Base-by-base conservation (phyloP, 1,140 invertebrate species). In the Aphis craccivora region DNA sequence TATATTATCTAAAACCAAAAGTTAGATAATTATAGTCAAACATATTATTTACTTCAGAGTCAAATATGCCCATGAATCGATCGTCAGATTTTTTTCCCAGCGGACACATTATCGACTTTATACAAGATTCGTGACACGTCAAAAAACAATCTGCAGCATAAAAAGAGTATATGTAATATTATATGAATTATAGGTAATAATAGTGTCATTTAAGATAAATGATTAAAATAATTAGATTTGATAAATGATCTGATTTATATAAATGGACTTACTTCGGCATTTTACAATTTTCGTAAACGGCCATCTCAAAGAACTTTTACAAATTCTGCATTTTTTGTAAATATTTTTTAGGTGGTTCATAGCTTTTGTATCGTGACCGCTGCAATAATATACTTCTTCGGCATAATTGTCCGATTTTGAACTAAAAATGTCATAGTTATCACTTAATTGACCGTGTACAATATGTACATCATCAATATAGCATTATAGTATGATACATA, bases 81-180 rank as follows among this genome's bases (percentile, higher is more conserved):
- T 45, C 84, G 40, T 18, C 25, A 86, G 40, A 30, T 86, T 86
- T 48, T 40, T 23, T 25, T 45, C 43, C 43, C 23, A 86, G 18
- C 3, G 84, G 84, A 2, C 84, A 86, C 25, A 25, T 86, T 43
- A 86, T 18, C 22, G 23, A 45, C 45, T 86, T 86, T 25, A 86
- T 43, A 86, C 84, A 86, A 45, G 43, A 45, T 25, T 86, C 23
- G 18, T 86, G 84, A 14, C 84, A 48, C 9, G 37, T 86, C 84
- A 86, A 86, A 40, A 86, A 86, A 86, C 84, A 86, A 45, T 86
- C 84, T 86, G 40, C n/a, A 45, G 14, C 30, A 25, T 84, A 23
- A 84, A 84, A 3, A 84, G 8, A 76, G 6, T 5, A 76, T 76
- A n/a, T n/a, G n/a, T n/a, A 76, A 14, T 67, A 53, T 53, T 23